Evolutionary conservation across 1,140 invertebrate genomes (phyloP).

Genomic region (Muscidifurax raptorellus): DNA sequence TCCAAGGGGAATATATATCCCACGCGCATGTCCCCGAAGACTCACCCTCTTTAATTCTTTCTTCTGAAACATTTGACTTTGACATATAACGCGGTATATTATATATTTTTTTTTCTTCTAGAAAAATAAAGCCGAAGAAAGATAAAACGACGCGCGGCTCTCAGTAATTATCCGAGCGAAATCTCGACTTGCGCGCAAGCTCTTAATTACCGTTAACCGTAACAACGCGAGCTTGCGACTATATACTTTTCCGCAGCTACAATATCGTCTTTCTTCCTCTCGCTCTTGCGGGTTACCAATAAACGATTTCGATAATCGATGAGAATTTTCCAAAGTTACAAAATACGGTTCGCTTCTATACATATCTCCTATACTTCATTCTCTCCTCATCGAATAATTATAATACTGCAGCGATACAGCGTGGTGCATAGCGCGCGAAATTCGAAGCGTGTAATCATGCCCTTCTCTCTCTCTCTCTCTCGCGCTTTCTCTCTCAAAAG

Average conservation of each 20-base stretch:
- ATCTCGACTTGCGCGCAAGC: background rate
- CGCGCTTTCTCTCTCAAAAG: background rate
- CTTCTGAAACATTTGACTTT: slow-evolving; percentile 27
- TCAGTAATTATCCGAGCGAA: slow-evolving; percentile 1
- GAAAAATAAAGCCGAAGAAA: background rate
- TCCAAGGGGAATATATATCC: background rate
- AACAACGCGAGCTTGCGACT: background rate
- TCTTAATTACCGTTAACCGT: background rate
- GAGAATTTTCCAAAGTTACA: too few relatives aligned
- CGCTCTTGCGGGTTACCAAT: background rate
- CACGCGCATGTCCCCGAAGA: background rate
- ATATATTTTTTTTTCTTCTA: background rate
- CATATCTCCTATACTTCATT: too few relatives aligned
- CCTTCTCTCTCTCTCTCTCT: too few relatives aligned
- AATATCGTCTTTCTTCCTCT: background rate
- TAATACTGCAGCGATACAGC: background rate
- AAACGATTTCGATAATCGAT: background rate
- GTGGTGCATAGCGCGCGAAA: too few relatives aligned
- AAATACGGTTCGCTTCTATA: too few relatives aligned
- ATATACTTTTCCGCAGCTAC: background rate
- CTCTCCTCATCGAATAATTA: background rate
- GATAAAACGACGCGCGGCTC: background rate
- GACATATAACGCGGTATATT: background rate
- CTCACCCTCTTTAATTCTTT: background rate
- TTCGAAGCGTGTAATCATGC: background rate